These are phyloP conservation scores for Paradisaea rubra DNA, from an alignment of 2,113 vertebrate species.

Conservation along the genomic window DNA sequence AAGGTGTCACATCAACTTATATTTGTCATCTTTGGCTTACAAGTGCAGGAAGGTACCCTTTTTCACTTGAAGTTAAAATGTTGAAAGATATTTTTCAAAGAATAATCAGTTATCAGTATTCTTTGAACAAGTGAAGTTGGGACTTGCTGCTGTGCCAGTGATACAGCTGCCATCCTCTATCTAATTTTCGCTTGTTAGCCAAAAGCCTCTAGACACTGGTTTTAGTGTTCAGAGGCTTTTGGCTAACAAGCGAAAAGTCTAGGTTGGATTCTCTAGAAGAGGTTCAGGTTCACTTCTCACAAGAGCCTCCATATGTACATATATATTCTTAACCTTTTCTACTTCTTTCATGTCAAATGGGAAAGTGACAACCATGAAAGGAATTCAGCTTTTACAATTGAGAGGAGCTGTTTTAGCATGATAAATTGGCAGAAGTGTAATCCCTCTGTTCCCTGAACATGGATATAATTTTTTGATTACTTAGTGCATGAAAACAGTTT, in stretches of 20 bases:
- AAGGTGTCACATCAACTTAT: neutral
- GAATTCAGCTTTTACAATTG: neutral
- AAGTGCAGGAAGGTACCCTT: neutral
- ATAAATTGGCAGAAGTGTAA: neutral
- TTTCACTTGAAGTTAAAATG: neutral
- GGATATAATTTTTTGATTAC: neutral
- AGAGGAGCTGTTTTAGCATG: neutral
- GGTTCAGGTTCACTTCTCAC: neutral
- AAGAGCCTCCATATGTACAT: neutral
- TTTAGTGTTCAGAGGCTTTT: neutral
- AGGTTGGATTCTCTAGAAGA: neutral
- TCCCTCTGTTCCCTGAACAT: neutral
- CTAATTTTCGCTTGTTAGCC: neutral
- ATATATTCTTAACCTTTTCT: neutral
- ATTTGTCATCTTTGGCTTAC: neutral
- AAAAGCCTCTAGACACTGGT: too few species aligned
- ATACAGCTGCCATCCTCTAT: neutral
- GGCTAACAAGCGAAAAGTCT: neutral
- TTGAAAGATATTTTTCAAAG: neutral
- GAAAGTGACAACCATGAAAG: neutral
- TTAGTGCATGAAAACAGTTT: neutral
- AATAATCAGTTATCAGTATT: neutral
- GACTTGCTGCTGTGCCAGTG: neutral
- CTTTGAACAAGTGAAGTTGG: neutral
- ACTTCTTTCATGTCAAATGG: neutral